A percentile compares a stretch with the other conserved stretches of the same genome.
These are phyloP conservation scores for Oophaga pumilio DNA, from an alignment of 2,113 vertebrate genomes.

Conservation along the genomic window DNA sequence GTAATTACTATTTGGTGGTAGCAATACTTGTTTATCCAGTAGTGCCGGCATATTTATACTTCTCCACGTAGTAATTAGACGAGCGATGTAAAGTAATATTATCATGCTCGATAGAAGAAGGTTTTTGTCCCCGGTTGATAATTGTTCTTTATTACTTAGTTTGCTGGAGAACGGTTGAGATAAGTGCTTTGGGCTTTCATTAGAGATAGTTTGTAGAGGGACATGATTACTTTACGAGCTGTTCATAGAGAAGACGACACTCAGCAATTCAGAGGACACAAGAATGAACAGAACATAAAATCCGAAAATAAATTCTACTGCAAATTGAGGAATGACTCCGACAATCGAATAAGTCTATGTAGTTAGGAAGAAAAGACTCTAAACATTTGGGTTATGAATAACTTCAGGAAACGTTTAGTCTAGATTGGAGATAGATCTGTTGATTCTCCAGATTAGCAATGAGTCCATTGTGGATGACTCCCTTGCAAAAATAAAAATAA, in stretches of 20 bases:
- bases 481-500: too few relatives aligned
- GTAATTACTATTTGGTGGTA: conserved; percentile 22
- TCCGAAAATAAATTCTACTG: conserved; percentile 12
- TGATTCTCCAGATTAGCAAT: too few relatives aligned
- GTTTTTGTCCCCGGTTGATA: conserved; percentile 23
- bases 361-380: not conserved
- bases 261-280: not conserved
- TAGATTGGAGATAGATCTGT: too few relatives aligned
- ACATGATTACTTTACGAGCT: conserved; percentile 17
- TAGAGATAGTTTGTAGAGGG: conserved; percentile 27
- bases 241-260: not conserved
- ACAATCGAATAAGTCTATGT: not conserved
- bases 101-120: conserved; percentile 1
- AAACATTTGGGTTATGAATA: too few relatives aligned
- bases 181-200: conserved; percentile 42
- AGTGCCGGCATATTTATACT: conserved; percentile 24
- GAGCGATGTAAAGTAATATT: not conserved
- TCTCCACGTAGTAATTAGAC: conserved; percentile 21
- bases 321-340: not conserved
- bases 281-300: not conserved
- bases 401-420: too few relatives aligned
- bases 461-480: too few relatives aligned
- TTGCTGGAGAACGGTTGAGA: conserved; percentile 23
- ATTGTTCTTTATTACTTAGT: conserved; percentile 38
- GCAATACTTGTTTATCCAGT: conserved; percentile 23